Base-by-base conservation (phyloP, 2,888 invertebrate species). In the Heliconius erato region DNA sequence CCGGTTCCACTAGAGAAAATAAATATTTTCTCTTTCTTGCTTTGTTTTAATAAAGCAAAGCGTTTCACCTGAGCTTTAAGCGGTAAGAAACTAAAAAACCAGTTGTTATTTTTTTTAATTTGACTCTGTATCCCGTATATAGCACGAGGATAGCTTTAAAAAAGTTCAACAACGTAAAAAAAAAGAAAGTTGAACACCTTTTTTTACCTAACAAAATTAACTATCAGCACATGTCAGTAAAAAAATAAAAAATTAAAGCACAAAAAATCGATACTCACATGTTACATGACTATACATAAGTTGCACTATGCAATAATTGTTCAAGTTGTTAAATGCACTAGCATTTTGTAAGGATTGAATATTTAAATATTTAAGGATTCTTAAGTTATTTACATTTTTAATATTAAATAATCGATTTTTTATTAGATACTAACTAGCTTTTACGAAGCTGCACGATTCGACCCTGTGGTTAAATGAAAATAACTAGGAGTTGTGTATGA, bases 301-400 rank as follows among this genome's bases (percentile, higher is more conserved):
- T 28, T 28, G 44, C 16, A 72, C 16, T 26, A n/a, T 44, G 72
- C 44, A 72, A 72, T 26, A 72, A 72, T 16, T 40, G 44, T 72
- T 44, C 40, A 40, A 26, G 44, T 72, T 72, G 44, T 72, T 67
- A 67, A 67, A 72, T 26, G 26, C 26, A 28, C 26, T 49, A 72
- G 16, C 44, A 72, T 49, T n/a, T 72, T 72, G 72, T 72, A 72
- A 49, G 72, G 9, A 49, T 72, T 5, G 44, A 28, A 72, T 49
- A 19, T 72, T 72, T 44, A 49, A 49, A 26, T 14, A 44, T 26
- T 12, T 7, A 44, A 19, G 28, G 2, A 67, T 16, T 67, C 26
- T 14, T 67, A 26, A 11, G 67, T 6, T 28, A 28, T 67, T 67
- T 67, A 16, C 28, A 67, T 67, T 67, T 67, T 67, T 32, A 28